Conservation (phyloP, 2,113 vertebrate species). For the Onychostoma macrolepis region DNA sequence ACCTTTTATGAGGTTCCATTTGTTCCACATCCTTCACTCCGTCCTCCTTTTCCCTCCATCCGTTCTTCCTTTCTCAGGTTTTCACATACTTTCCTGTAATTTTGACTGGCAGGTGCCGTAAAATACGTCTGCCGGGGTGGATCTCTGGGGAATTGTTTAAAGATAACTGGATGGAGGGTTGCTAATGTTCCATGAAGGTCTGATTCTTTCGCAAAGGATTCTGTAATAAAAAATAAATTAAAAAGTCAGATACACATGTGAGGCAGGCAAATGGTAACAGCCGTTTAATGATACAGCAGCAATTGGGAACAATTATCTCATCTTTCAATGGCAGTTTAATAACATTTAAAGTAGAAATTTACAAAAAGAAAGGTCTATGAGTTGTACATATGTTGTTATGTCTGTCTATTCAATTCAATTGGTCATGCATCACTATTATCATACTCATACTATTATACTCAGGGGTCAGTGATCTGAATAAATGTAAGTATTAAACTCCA, state of each 20-base stretch:
- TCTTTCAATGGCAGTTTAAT: slow-evolving; percentile 11
- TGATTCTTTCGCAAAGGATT: background rate
- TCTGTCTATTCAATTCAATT: background rate
- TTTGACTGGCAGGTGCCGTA: slow-evolving; percentile 33
- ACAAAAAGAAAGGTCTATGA: background rate
- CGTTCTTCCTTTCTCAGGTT: slow-evolving; percentile 21
- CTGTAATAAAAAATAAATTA: background rate
- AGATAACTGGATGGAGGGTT: slow-evolving; percentile 35
- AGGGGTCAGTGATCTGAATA: too few species aligned
- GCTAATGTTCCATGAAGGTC: slow-evolving; percentile 30
- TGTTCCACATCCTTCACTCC: slow-evolving; percentile 41
- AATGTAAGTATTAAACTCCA: too few species aligned
- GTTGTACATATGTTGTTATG: background rate
- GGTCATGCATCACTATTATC: too few species aligned
- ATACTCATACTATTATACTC: too few species aligned
- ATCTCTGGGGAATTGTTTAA: slow-evolving; percentile 27
- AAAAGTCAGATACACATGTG: slow-evolving; percentile 19
- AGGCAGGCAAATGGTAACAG: background rate
- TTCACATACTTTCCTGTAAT: slow-evolving; percentile 38
- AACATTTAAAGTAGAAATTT: background rate
- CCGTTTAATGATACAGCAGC: background rate
- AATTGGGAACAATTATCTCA: slow-evolving; percentile 1
- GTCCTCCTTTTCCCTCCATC: slow-evolving; percentile 18
- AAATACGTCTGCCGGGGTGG: slow-evolving; percentile 18
- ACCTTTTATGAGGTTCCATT: slow-evolving; percentile 35